Evolutionary conservation across 2,888 invertebrate genomes (phyloP).

Genomic region (Torymus texanus): DNA sequence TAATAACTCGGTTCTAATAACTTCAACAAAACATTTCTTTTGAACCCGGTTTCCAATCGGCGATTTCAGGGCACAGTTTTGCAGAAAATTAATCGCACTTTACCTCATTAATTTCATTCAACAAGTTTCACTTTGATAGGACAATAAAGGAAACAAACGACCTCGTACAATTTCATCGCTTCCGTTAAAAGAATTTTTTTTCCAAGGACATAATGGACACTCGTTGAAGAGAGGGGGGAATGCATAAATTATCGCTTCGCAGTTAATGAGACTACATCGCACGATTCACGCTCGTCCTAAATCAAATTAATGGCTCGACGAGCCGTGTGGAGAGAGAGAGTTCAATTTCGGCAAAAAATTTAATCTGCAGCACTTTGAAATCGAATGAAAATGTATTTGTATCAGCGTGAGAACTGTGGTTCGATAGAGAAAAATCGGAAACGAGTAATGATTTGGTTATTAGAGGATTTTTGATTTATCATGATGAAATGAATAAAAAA

Average conservation of each 20-base stretch:
- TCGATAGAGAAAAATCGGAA: too few species aligned
- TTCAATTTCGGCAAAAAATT: not conserved
- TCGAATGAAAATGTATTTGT: too few species aligned
- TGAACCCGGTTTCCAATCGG: too few species aligned
- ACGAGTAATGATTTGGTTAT: too few species aligned
- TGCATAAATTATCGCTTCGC: slow-evolving; percentile 20
- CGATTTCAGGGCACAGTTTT: not conserved
- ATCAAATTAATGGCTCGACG: slow-evolving; percentile 4
- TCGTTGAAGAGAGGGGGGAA: not conserved
- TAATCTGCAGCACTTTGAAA: not conserved
- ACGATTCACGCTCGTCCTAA: slow-evolving; percentile 1
- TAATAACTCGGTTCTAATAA: too few species aligned
- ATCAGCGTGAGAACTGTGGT: too few species aligned
- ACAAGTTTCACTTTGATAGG: slow-evolving; percentile 38
- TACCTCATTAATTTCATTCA: slow-evolving; percentile 52
- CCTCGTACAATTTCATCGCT: slow-evolving; percentile 15
- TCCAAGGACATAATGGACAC: slow-evolving; percentile 19
- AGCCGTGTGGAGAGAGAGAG: not conserved
- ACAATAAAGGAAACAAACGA: slow-evolving; percentile 31
- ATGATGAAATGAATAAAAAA: not conserved
- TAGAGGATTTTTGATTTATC: too few species aligned
- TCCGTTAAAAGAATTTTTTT: slow-evolving; percentile 4
- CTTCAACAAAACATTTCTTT: too few species aligned
- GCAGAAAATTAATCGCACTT: not conserved
- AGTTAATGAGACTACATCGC: slow-evolving; percentile 1